Evolutionary conservation across 2,797 vertebrate genomes (phyloP).

Genomic region (Benthosema pterotum): DNA sequence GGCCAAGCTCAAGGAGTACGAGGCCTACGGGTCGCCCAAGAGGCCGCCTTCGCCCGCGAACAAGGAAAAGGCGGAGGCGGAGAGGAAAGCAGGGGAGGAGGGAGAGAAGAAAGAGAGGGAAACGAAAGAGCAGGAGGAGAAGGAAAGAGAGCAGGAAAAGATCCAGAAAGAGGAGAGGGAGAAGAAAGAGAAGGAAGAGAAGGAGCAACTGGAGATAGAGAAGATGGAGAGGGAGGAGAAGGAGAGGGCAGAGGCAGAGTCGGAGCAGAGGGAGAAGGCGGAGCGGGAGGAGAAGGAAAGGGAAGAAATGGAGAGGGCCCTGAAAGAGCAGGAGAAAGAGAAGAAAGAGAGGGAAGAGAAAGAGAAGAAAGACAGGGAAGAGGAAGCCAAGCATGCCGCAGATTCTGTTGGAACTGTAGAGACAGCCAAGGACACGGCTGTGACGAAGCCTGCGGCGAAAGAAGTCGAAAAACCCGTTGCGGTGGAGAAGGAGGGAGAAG

Average conservation of each 20-base stretch:
- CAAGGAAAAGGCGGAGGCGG: slow-evolving; percentile 42
- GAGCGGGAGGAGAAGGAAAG: slow-evolving; percentile 17
- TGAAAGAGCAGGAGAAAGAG: slow-evolving; percentile 1
- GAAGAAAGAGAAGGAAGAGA: slow-evolving; percentile 34
- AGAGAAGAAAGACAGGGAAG: slow-evolving; percentile 19
- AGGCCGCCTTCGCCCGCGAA: slow-evolving; percentile 63
- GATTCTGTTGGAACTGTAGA: slow-evolving; percentile 10
- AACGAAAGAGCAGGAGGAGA: slow-evolving; percentile 40
- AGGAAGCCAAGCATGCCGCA: slow-evolving; percentile 13
- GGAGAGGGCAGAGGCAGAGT: slow-evolving; percentile 25
- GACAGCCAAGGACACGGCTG: slow-evolving; percentile 25
- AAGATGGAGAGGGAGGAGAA: slow-evolving; percentile 41
- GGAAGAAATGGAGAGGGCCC: slow-evolving; percentile 24
- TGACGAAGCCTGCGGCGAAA: slow-evolving; percentile 26
- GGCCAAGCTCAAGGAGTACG: slow-evolving; percentile 74
- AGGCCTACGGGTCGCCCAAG: slow-evolving; percentile 73
- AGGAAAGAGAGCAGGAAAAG: slow-evolving; percentile 18
- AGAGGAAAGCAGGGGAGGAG: slow-evolving; percentile 57
- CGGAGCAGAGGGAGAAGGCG: slow-evolving; percentile 20
- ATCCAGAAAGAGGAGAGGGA: slow-evolving; percentile 35
- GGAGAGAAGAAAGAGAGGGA: slow-evolving; percentile 64
- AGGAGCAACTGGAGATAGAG: slow-evolving; percentile 39
- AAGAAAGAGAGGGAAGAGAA: slow-evolving; percentile 26
- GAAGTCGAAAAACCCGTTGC: slow-evolving; percentile 29
- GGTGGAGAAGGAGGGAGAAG: slow-evolving; percentile 41